Conservation (phyloP, 2,113 vertebrate species). For the Prunella himalayana region DNA sequence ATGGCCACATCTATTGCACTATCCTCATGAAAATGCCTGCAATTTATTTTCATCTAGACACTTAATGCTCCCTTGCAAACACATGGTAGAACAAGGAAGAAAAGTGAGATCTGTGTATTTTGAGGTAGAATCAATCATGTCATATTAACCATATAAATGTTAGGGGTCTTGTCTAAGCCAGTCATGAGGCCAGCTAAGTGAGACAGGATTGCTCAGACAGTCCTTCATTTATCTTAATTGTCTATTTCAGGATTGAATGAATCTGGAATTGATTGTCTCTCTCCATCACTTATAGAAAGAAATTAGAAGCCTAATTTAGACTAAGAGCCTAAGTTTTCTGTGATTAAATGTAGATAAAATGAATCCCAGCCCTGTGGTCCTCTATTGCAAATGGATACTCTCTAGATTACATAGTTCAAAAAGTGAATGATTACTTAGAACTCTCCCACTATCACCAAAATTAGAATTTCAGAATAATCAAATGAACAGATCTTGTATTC, state of each 20-base stretch:
- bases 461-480: neutral
- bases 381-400: neutral
- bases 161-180: neutral
- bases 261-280: neutral
- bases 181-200: neutral
- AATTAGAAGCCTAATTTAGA: neutral
- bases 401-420: neutral
- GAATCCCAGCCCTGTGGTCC: neutral
- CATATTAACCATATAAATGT: neutral
- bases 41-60: slow-evolving; percentile 25
- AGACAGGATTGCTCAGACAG: neutral
- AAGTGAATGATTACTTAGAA: neutral
- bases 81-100: slow-evolving; percentile 19
- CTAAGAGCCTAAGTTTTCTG: neutral
- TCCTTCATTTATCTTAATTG: neutral
- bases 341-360: neutral
- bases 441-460: neutral
- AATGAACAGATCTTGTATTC: neutral
- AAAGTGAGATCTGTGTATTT: slow-evolving; percentile 15
- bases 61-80: neutral
- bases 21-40: neutral
- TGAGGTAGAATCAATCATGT: slow-evolving; percentile 9
- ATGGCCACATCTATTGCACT: neutral
- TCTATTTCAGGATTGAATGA: neutral
- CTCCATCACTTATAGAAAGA: neutral